Percentiles rank a stretch among this genome's conserved stretches.
Conservation (phyloP, 2,113 vertebrate species). For the Scortum barcoo region DNA sequence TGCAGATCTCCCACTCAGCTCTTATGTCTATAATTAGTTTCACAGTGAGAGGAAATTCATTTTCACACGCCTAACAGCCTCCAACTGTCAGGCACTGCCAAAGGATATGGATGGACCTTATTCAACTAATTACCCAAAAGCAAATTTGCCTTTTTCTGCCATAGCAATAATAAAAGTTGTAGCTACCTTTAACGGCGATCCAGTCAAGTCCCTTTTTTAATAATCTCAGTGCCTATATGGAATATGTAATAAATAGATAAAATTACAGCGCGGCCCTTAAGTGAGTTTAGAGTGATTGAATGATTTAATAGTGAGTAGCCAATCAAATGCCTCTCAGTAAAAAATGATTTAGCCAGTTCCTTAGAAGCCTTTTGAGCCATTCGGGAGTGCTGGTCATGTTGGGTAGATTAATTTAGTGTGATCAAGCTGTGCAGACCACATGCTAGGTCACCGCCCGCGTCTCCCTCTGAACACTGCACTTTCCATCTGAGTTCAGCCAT, state of each 20-base stretch:
- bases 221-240: constrained; percentile 51
- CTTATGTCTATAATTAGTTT: constrained; percentile 83
- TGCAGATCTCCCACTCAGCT: constrained; percentile 59
- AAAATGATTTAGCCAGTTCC: constrained; percentile 17
- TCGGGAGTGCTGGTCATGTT: constrained; percentile 39
- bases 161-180: constrained; percentile 79
- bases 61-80: constrained; percentile 81
- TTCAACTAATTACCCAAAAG: constrained; percentile 80
- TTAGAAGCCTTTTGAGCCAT: constrained; percentile 35
- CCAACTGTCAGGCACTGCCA: constrained; percentile 76
- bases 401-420: constrained; percentile 46
- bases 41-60: constrained; percentile 82
- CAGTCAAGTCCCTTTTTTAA: constrained; percentile 72
- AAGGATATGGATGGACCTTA: constrained; percentile 82
- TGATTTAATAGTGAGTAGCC: constrained; percentile 41
- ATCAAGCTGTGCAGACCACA: constrained; percentile 58
- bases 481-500: neutral
- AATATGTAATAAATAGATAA: constrained; percentile 28
- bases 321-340: constrained; percentile 26
- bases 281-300: constrained; percentile 63
- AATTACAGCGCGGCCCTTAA: constrained; percentile 44
- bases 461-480: neutral
- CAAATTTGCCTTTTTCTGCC: constrained; percentile 72
- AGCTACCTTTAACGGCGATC: constrained; percentile 77
- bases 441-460: constrained; percentile 15